Base-by-base conservation (phyloP, 2,797 vertebrate species). In the Sebastes trivittatus region DNA sequence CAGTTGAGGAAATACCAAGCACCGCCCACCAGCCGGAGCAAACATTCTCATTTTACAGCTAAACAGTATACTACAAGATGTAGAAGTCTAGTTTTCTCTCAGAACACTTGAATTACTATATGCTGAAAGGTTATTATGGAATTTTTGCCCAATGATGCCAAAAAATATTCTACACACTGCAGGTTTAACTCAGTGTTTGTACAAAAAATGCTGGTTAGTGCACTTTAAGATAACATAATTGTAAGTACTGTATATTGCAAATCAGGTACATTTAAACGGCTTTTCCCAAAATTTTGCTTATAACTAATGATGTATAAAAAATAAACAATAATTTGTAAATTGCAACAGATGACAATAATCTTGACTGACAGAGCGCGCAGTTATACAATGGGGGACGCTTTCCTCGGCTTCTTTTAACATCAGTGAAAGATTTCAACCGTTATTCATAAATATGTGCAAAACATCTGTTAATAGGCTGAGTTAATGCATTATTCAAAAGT, bases 401-500 rank as follows among this genome's bases (percentile, higher is more conserved):
- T 61, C 68, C 20, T 46, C 69, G 27, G n/a, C 16, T 36, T 18
- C 22, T 63, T 60, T 68, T 5, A 42, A 72, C 69, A 56, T 69
- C 61, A 73, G 64, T 23, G 36, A 70, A 77, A 72, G 3, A 72
- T 60, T 59, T 81, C 6, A 46, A 66, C 11, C 4, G 11, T 78
- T 72, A 64, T 83, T 75, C 71, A 82, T 61, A 77, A 78, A 72
- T 62, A 71, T 69, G 75, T 67, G 49, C 61, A 74, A 64, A 77
- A 83, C 71, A 81, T 63, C 60, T 75, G 81, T 79, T 78, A 78
- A 82, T 74, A 85, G 62, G 49, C 72, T 34, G 66, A 75, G 62
- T 36, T 59, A 58, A 81, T 86, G 72, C 70, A 88, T 84, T 82
- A 86, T 89, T 87, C 79, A 82, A 36, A 78, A 85, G 62, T 80